These are phyloP conservation scores for Callyntrura sp. DNA, from an alignment of 2,888 invertebrate species.

Conservation along the genomic window DNA sequence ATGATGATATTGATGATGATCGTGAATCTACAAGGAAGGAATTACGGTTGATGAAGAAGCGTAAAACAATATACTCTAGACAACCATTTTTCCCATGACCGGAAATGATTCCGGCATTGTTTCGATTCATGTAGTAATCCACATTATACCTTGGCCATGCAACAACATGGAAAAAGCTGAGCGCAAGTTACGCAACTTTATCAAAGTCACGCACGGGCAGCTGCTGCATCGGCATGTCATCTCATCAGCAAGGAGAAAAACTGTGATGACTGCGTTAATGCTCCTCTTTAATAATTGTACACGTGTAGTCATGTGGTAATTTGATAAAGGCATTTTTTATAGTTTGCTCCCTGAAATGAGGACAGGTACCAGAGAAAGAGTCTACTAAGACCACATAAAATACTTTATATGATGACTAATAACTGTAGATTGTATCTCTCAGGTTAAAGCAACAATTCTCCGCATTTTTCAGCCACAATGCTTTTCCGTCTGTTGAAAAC, in stretches of 20 bases:
- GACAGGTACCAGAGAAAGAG: neutral
- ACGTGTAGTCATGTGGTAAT: slow-evolving; percentile 29
- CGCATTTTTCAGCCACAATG: no score
- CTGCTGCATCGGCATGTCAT: neutral
- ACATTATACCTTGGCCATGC: slow-evolving; percentile 13
- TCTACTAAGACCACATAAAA: neutral
- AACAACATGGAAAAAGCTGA: neutral
- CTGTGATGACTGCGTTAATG: slow-evolving; percentile 35
- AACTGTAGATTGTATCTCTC: no score
- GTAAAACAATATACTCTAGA: neutral
- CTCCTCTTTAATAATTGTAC: slow-evolving; percentile 44
- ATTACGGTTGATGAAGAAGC: slow-evolving; percentile 56
- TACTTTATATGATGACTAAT: neutral
- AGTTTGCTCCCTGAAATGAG: neutral
- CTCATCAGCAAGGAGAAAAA: neutral
- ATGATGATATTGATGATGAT: slow-evolving; percentile 3
- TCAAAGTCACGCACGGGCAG: slow-evolving; percentile 56
- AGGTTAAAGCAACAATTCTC: no score
- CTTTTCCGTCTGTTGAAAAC: no score
- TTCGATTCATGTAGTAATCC: slow-evolving; percentile 44
- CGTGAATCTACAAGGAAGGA: slow-evolving; percentile 37
- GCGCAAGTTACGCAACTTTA: slow-evolving; percentile 44
- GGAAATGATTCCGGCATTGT: slow-evolving; percentile 62
- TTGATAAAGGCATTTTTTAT: slow-evolving; percentile 45
- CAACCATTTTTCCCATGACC: slow-evolving; percentile 31